Evolutionary conservation across 2,113 vertebrate species (phyloP), one percentile per base, ranked within the genome.

Genomic region (Porphyrio hochstetteri): DNA sequence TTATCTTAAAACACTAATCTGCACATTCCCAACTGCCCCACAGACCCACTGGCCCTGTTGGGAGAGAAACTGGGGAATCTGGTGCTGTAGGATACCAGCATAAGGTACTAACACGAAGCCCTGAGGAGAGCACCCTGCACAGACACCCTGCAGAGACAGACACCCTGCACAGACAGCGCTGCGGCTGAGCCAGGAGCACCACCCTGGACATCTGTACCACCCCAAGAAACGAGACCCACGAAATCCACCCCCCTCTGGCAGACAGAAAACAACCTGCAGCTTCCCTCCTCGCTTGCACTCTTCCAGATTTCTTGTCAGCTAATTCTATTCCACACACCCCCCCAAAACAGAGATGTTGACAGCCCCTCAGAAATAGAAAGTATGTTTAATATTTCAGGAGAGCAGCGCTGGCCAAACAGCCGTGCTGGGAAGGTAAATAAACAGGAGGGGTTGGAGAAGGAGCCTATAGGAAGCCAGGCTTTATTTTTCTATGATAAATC

Each of bases 401-500:
- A 79, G 13, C 42, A 29, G 48, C n/a, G 0, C 42, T 84, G 65
- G 33, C 75, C 82, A 55, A 78, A n/a, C 40, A 40, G 60, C 52
- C 44, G 3, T 4, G 29, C 71, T 88, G 84, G 1, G 77, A 93
- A 79, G 81, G 77, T 52, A 88, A 96, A 90, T 68, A 90, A 85
- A 88, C 53, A 61, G 36, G 31, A 63, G 77, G 33, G 40, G 76
- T 89, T 31, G 17, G 44, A 64, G 9, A 52, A 82, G 57, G 44
- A 92, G 57, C 77, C 24, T 25, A 9, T 79, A 67, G 71, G 86
- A 90, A 88, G 36, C 53, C 23, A 5, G 0, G 48, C 77, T 93
- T 86, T 96, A 93, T 94, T 85, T 94, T 94, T 79, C 71, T 60
- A 61, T 48, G 76, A 79, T 88, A 94, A 93, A 91, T 91, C 84